phyloP scores from a whole-genome alignment of 1,140 invertebrate genomes.

The Apocrypta bakeri region DNA sequence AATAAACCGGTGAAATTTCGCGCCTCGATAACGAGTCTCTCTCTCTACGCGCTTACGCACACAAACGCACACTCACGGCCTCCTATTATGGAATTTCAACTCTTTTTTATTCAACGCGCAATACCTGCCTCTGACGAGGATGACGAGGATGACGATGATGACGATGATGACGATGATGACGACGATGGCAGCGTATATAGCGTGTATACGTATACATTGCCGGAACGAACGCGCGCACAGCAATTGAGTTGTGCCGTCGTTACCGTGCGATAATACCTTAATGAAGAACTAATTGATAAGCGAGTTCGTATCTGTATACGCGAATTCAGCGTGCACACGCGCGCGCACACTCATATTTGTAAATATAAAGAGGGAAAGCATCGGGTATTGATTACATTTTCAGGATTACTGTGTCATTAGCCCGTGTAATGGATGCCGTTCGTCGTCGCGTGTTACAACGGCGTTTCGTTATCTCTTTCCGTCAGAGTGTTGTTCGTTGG shows the following conservation, averaged over 20 bases:
- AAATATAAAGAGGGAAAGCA: too few relatives aligned
- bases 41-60: not conserved
- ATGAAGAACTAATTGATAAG: slow-evolving; percentile 2
- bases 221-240: too few relatives aligned
- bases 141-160: too few relatives aligned
- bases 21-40: not conserved
- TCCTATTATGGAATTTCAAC: too few relatives aligned
- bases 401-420: not conserved
- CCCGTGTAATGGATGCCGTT: not conserved
- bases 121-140: too few relatives aligned
- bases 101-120: too few relatives aligned
- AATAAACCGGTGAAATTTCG: slow-evolving; percentile 16
- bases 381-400: not conserved
- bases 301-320: not conserved
- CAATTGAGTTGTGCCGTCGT: not conserved
- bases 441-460: too few relatives aligned
- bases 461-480: not conserved
- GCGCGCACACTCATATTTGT: too few relatives aligned
- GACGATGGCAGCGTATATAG: too few relatives aligned
- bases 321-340: not conserved
- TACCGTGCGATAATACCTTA: not conserved
- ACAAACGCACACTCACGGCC: too few relatives aligned
- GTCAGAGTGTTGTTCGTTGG: not conserved
- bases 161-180: too few relatives aligned
- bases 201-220: too few relatives aligned